These are phyloP conservation scores for Mnemiopsis leidyi DNA, from an alignment of 37 sponge, comb jelly and placozoan species.

Conservation along the genomic window DNA sequence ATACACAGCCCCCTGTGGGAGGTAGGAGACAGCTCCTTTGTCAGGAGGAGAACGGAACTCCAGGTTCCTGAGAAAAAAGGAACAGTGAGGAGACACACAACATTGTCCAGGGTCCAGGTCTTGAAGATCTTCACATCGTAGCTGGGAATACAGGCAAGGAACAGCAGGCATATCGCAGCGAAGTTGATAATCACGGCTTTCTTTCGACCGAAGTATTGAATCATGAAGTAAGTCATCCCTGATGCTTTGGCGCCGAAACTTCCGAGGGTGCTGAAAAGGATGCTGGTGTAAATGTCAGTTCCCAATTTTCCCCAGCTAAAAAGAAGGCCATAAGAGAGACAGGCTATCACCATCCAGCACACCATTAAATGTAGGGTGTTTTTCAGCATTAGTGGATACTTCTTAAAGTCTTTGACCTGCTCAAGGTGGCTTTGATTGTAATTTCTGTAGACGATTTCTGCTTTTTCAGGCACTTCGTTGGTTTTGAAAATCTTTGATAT, in stretches of 20 bases:
- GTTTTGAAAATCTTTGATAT: not conserved
- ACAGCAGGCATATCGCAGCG: not conserved
- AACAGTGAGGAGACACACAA: not conserved
- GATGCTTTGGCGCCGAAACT: not conserved
- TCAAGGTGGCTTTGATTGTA: not conserved
- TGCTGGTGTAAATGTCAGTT: not conserved
- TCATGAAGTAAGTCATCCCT: not conserved
- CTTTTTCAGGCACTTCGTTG: not conserved
- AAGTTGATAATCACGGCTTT: not conserved
- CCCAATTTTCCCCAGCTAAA: not conserved
- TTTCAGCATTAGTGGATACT: not conserved
- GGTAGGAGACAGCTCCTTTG: not conserved
- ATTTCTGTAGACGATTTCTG: not conserved
- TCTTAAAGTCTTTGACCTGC: constrained; percentile 7
- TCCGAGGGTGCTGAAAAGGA: not conserved
- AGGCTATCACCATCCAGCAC: not conserved
- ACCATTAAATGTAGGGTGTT: not conserved
- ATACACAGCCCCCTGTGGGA: not conserved
- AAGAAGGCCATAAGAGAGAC: not conserved
- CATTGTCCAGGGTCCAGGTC: not conserved
- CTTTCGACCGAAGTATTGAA: not conserved
- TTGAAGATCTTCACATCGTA: not conserved
- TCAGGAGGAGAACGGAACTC: not conserved
- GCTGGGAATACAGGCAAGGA: not conserved
- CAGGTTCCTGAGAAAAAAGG: not conserved